phyloP scores from a whole-genome alignment of 1,140 invertebrate species.

The Drosophila pectinifera region DNA sequence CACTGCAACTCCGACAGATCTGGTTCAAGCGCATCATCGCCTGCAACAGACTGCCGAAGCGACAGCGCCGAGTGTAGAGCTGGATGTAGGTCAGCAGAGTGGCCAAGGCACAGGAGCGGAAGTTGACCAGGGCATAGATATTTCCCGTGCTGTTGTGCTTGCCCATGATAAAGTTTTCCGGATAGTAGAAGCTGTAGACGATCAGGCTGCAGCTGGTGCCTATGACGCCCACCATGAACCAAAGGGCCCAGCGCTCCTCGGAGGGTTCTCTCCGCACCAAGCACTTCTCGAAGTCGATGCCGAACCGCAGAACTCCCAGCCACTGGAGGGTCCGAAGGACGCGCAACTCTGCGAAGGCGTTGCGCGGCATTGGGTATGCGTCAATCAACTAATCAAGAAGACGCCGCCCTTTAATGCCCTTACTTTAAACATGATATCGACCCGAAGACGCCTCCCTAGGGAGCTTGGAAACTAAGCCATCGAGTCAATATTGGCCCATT shows the following conservation, averaged over 20 bases:
- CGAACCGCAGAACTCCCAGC: slow-evolving; percentile 19
- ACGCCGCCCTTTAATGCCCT: background rate
- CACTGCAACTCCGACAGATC: too few species aligned
- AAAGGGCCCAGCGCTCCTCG: slow-evolving; percentile 1
- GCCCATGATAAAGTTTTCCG: slow-evolving; percentile 16
- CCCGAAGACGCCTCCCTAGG: background rate
- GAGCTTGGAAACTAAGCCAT: slow-evolving; percentile 1
- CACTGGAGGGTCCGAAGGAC: slow-evolving; percentile 11
- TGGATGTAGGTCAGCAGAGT: slow-evolving; percentile 17
- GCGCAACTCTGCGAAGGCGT: slow-evolving; percentile 23
- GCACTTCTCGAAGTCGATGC: slow-evolving; percentile 17
- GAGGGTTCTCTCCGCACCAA: background rate
- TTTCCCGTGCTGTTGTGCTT: slow-evolving; percentile 33
- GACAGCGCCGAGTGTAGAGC: slow-evolving; percentile 16
- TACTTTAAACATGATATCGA: background rate
- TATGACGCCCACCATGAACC: background rate
- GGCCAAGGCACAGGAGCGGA: slow-evolving; percentile 8
- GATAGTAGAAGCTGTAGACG: background rate
- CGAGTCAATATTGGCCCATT: slow-evolving; percentile 13
- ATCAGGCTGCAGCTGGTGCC: background rate
- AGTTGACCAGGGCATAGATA: slow-evolving; percentile 22
- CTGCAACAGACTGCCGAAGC: slow-evolving; percentile 18
- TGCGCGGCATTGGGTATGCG: slow-evolving; percentile 14
- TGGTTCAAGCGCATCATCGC: slow-evolving; percentile 9
- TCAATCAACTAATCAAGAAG: slow-evolving; percentile 25